These are phyloP conservation scores for Pinctada fucata DNA, from an alignment of 2,888 invertebrate species.

Conservation along the genomic window DNA sequence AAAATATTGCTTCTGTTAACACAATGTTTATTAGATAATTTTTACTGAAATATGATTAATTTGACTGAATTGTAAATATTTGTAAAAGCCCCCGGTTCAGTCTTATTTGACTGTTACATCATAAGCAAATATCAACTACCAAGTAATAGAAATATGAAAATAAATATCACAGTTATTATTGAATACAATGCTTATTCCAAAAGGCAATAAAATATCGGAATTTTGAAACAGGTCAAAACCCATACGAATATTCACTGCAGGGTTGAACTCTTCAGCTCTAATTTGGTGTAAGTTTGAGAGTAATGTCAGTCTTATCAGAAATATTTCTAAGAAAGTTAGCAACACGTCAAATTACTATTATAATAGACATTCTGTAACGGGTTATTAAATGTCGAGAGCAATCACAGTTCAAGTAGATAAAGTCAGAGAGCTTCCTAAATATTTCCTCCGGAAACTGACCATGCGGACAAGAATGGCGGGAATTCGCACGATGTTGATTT, in stretches of 20 bases:
- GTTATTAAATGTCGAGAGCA: not conserved
- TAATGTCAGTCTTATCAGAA: no score
- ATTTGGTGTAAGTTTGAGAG: no score
- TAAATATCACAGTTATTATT: no score
- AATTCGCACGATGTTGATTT: not conserved
- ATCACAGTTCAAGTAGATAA: not conserved
- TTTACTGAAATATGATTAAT: slow-evolving; percentile 3
- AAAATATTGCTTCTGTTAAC: not conserved
- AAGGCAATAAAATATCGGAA: no score
- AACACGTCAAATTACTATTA: no score
- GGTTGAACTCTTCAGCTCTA: no score
- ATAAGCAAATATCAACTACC: not conserved
- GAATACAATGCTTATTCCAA: no score
- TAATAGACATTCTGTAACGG: not conserved
- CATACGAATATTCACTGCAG: no score
- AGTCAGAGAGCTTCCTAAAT: not conserved
- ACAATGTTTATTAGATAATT: not conserved
- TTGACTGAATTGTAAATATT: not conserved
- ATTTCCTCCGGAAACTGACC: slow-evolving; percentile 16
- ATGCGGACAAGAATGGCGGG: slow-evolving; percentile 7
- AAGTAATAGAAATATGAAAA: not conserved
- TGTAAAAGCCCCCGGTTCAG: not conserved
- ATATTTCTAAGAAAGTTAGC: no score
- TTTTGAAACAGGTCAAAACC: no score
- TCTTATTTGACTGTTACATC: not conserved